A percentile compares a stretch with the other conserved stretches of the same genome.
These are phyloP conservation scores for Holothuria glaberrima DNA, from an alignment of 35 echinoderm and acorn worm genomes.

Conservation along the genomic window DNA sequence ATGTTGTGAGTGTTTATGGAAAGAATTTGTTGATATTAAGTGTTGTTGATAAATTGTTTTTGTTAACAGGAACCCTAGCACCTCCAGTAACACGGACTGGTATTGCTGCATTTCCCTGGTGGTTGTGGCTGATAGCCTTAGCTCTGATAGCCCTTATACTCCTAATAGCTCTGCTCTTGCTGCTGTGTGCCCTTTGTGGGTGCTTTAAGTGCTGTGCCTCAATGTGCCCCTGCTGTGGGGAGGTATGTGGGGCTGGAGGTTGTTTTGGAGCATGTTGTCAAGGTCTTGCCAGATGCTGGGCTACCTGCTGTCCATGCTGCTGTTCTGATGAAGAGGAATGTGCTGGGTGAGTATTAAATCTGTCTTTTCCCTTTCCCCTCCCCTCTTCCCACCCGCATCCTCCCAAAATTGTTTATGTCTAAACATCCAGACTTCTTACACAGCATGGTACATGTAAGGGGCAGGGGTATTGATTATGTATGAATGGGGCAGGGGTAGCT, in stretches of 20 bases:
- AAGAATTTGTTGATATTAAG: too few relatives aligned
- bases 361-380: too few relatives aligned
- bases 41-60: not conserved
- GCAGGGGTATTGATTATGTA: too few relatives aligned
- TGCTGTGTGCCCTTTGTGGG: constrained; percentile 56
- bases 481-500: too few relatives aligned
- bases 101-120: constrained; percentile 36
- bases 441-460: too few relatives aligned
- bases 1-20: too few relatives aligned
- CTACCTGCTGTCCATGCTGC: constrained; percentile 57
- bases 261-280: constrained; percentile 26
- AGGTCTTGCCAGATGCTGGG: constrained; percentile 55
- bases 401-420: too few relatives aligned
- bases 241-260: constrained; percentile 37
- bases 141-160: constrained; percentile 53
- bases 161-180: constrained; percentile 34
- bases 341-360: constrained; percentile 38
- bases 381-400: too few relatives aligned
- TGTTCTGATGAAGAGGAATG: constrained; percentile 62
- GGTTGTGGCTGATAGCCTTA: constrained; percentile 57
- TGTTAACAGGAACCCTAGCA: not conserved
- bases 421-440: too few relatives aligned
- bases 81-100: not conserved
- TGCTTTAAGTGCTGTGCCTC: constrained; percentile 60
- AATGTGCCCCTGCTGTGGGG: constrained; percentile 49